Conservation (phyloP, 2,888 invertebrate genomes). For the Barypeithes pellucidus region DNA sequence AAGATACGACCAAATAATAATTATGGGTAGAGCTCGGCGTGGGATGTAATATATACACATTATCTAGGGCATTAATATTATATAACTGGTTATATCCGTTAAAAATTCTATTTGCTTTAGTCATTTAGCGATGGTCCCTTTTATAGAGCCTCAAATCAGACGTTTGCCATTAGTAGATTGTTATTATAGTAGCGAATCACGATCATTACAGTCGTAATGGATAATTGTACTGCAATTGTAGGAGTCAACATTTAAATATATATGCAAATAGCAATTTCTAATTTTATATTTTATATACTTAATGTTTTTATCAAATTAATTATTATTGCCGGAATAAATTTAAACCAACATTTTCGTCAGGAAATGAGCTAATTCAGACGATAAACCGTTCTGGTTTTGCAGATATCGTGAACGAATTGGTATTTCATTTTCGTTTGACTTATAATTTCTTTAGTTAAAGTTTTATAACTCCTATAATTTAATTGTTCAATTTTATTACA, state of each 20-base stretch:
- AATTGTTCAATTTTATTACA: too few relatives aligned
- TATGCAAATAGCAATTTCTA: background rate
- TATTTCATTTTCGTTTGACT: too few relatives aligned
- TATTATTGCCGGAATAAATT: too few relatives aligned
- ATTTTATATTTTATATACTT: background rate
- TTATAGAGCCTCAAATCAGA: constrained; percentile 38
- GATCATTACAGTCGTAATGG: constrained; percentile 1
- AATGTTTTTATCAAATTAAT: too few relatives aligned
- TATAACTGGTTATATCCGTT: constrained; percentile 67
- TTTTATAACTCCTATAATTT: too few relatives aligned
- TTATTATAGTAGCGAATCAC: constrained; percentile 8
- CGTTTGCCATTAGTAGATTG: constrained; percentile 24
- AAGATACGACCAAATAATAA: constrained; percentile 14
- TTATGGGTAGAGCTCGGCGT: constrained; percentile 25
- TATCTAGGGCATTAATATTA: constrained; percentile 65
- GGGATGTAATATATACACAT: constrained; percentile 50
- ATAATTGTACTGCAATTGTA: constrained; percentile 11
- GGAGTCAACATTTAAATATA: constrained; percentile 5
- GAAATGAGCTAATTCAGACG: too few relatives aligned
- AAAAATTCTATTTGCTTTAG: constrained; percentile 50
- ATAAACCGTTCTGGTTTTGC: too few relatives aligned
- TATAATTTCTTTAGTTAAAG: too few relatives aligned
- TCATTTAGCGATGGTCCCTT: constrained; percentile 45
- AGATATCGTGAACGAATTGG: too few relatives aligned
- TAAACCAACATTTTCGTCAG: too few relatives aligned